These are phyloP conservation scores for Spizaetus ornatus DNA, from an alignment of 2,113 vertebrate species.

Conservation along the genomic window DNA sequence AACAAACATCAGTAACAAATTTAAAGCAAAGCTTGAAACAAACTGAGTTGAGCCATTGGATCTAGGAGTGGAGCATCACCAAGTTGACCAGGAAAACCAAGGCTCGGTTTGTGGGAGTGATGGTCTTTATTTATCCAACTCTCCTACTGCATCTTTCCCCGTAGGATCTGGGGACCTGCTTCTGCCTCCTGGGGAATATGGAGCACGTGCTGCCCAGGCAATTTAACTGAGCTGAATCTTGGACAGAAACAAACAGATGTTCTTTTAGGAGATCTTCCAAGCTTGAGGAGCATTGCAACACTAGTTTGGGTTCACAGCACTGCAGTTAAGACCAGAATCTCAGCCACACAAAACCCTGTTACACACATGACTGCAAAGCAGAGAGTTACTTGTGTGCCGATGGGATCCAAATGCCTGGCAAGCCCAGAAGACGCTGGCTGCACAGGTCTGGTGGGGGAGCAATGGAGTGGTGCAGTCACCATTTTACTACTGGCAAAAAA, in stretches of 20 bases:
- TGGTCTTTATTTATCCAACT: not conserved
- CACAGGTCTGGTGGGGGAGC: not conserved
- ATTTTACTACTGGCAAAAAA: not conserved
- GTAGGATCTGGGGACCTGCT: not conserved
- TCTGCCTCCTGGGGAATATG: not conserved
- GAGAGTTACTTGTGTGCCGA: not conserved
- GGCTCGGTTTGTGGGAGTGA: not conserved
- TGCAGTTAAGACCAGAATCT: not conserved
- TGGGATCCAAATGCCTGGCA: not conserved
- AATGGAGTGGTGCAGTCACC: not conserved
- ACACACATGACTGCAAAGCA: not conserved
- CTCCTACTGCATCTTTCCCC: not conserved
- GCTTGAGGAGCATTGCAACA: not conserved
- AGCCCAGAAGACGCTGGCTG: not conserved
- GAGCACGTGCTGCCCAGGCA: not conserved
- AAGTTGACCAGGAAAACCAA: not conserved
- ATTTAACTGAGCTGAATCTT: not conserved
- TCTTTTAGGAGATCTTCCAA: not conserved
- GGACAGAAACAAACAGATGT: not conserved
- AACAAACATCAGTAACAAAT: not conserved
- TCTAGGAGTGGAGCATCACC: not conserved
- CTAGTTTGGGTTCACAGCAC: not conserved
- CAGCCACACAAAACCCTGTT: not conserved
- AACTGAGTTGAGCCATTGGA: not conserved
- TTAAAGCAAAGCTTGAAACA: not conserved